A percentile compares a stretch with the other conserved stretches of the same genome.
Evolutionary conservation across 2,888 invertebrate species (phyloP).

Genomic region (Eupeodes luniger): DNA sequence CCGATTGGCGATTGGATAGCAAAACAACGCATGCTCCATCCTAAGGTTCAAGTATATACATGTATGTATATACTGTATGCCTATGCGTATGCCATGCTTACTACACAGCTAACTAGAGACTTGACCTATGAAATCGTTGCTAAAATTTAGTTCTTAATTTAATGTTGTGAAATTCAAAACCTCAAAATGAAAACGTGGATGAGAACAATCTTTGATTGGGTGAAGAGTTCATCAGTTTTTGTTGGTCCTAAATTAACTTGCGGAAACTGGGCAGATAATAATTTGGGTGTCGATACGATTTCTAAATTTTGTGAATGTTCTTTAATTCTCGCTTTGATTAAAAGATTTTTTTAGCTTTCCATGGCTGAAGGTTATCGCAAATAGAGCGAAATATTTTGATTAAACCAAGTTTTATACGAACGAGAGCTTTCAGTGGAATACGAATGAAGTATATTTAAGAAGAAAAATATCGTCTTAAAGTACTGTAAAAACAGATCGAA

Average conservation of each 20-base stretch:
- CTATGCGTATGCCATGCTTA: constrained; percentile 3
- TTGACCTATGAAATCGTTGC: constrained; percentile 52
- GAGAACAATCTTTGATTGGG: constrained; percentile 39
- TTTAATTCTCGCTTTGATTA: background rate
- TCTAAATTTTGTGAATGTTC: constrained; percentile 29
- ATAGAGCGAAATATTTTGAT: background rate
- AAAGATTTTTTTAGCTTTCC: constrained; percentile 10
- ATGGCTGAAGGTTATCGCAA: constrained; percentile 24
- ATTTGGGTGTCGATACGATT: constrained; percentile 56
- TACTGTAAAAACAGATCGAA: no score
- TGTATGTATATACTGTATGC: no score
- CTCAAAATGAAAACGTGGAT: constrained; percentile 47
- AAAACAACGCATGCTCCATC: constrained; percentile 57
- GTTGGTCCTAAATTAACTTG: constrained; percentile 66
- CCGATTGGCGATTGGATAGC: constrained; percentile 60
- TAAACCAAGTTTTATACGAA: background rate
- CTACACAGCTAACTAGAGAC: constrained; percentile 7
- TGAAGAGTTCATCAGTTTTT: constrained; percentile 65
- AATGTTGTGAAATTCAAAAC: constrained; percentile 32
- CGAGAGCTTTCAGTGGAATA: background rate
- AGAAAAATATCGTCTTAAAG: no score
- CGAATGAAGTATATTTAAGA: background rate
- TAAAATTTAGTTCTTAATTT: constrained; percentile 39
- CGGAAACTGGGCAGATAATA: constrained; percentile 68
- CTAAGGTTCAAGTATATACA: background rate